These are phyloP conservation scores for Ptilonorhynchus violaceus DNA, from an alignment of 2,113 vertebrate species.

Conservation along the genomic window DNA sequence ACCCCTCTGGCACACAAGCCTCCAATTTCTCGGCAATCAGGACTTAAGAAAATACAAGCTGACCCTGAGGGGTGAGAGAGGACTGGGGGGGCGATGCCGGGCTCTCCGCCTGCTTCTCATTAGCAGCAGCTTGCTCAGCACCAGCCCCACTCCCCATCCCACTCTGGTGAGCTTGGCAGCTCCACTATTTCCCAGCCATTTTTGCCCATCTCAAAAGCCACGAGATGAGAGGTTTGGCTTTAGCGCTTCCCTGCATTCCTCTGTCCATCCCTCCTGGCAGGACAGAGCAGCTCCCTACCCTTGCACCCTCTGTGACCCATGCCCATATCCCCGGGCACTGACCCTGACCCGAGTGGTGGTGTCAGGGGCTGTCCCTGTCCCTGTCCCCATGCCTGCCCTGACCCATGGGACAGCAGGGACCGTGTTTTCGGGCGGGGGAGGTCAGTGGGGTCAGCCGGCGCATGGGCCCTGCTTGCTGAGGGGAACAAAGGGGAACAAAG, in stretches of 20 bases:
- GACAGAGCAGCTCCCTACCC: neutral
- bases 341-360: neutral
- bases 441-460: neutral
- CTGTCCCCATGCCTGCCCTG: neutral
- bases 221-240: neutral
- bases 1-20: neutral
- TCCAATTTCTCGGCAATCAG: conserved; percentile 60
- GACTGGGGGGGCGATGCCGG: rapidly evolving
- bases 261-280: rapidly evolving
- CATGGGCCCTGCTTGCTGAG: neutral
- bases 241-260: neutral
- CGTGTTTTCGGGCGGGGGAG: neutral
- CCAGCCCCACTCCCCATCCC: neutral
- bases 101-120: conserved; percentile 53
- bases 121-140: neutral
- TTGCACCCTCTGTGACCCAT: neutral
- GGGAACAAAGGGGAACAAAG: conserved; percentile 60
- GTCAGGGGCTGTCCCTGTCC: rapidly evolving
- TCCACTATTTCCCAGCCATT: neutral
- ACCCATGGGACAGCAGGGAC: neutral
- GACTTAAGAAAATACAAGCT: conserved; percentile 47
- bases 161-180: neutral
- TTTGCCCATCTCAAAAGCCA: neutral
- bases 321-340: rapidly evolving
- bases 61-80: conserved; percentile 29